These are phyloP conservation scores for Sthenelais limicola DNA, from an alignment of 2,888 invertebrate genomes.

Conservation along the genomic window DNA sequence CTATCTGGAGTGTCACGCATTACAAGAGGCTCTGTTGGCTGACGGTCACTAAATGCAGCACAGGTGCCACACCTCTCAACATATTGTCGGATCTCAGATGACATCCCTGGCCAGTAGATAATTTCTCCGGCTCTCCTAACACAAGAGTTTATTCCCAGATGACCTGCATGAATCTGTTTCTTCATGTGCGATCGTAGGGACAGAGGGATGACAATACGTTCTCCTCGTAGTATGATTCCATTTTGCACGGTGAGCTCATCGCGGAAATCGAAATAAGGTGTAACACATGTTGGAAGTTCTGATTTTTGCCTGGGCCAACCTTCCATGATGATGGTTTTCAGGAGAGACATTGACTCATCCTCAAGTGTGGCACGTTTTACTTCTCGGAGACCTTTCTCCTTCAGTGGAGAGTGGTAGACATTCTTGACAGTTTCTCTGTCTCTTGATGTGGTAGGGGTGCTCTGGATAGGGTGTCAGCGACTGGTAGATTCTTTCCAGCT, in stretches of 20 bases:
- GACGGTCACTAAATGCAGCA: neutral
- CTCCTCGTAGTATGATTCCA: conserved; percentile 46
- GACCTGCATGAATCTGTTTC: neutral
- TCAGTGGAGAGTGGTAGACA: too few species aligned
- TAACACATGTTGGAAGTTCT: neutral
- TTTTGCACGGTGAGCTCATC: conserved; percentile 46
- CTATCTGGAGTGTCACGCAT: conserved; percentile 46
- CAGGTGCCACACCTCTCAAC: conserved; percentile 8
- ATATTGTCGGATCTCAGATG: neutral
- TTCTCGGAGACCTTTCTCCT: too few species aligned
- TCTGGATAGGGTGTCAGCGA: conserved; percentile 52
- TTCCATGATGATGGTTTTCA: conserved; percentile 31
- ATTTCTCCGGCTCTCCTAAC: conserved; percentile 17
- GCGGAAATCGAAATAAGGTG: conserved; percentile 43
- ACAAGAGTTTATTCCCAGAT: conserved; percentile 29
- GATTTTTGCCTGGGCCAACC: conserved; percentile 44
- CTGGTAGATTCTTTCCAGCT: conserved; percentile 46
- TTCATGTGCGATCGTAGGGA: neutral
- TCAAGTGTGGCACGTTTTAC: conserved; percentile 10
- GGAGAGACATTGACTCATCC: conserved; percentile 37
- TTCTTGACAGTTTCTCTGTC: too few species aligned
- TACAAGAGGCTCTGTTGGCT: conserved; percentile 43
- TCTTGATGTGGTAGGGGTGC: too few species aligned
- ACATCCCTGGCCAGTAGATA: conserved; percentile 23
- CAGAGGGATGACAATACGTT: conserved; percentile 33